These are phyloP conservation scores for Anoplophora glabripennis DNA, from an alignment of 1,140 invertebrate genomes.

Conservation along the genomic window DNA sequence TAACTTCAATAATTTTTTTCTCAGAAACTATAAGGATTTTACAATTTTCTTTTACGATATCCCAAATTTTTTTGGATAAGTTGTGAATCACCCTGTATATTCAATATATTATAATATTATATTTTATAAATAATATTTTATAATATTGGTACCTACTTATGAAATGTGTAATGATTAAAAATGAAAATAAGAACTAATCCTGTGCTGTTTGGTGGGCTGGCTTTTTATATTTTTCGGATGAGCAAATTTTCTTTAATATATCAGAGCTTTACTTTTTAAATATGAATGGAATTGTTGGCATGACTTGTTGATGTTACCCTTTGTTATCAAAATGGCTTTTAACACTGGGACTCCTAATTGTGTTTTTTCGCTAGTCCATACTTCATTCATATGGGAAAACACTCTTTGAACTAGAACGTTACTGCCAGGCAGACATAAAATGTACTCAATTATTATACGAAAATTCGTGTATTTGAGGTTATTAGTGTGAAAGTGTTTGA, in stretches of 20 bases:
- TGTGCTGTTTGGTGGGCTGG: no score
- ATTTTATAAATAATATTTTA: no score
- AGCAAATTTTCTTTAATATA: constrained; percentile 13
- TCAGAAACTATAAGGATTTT: no score
- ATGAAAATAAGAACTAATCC: no score
- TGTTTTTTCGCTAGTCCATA: constrained; percentile 19
- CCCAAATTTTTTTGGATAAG: no score
- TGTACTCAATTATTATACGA: constrained; percentile 32
- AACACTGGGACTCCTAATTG: constrained; percentile 15
- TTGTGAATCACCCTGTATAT: no score
- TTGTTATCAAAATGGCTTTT: constrained; percentile 37
- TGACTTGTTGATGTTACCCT: constrained; percentile 36
- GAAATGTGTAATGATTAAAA: no score
- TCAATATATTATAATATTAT: no score
- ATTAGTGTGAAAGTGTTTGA: constrained; percentile 35
- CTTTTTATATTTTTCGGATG: background rate
- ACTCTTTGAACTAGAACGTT: background rate
- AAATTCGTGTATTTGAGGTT: constrained; percentile 38
- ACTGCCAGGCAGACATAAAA: constrained; percentile 17
- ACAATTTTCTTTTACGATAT: no score
- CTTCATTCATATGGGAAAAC: constrained; percentile 13
- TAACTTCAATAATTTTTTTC: no score
- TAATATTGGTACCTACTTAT: no score
- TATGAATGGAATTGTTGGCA: constrained; percentile 22
- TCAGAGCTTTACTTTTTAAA: constrained; percentile 2